Evolutionary conservation across 1,140 invertebrate species (phyloP), one percentile per base, ranked within the genome.

Genomic region (Anoplolepis gracilipes): DNA sequence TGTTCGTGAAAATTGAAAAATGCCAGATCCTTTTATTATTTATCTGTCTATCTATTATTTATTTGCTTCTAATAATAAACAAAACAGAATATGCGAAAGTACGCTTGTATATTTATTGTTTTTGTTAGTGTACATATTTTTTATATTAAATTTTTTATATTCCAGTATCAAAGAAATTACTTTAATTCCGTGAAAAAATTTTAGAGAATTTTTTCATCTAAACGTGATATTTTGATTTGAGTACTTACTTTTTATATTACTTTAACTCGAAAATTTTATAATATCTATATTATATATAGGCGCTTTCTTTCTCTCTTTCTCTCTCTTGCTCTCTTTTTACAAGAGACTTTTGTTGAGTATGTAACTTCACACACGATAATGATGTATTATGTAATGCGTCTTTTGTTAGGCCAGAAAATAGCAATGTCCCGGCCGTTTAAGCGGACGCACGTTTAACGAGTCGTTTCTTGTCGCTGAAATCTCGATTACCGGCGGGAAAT

Each of bases 401-500:
- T 82, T 78, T 82, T 82, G 28, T 33, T 22, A 16, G 19, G 67
- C 25, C 53, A 57, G 65, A 59, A 81, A 81, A 81, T 72, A 72
- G 36, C 53, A 42, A 25, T 46, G 28, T 72, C 19, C 36, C 36
- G 53, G 25, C 8, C 11, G 36, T 70, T 59, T 81, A 75, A 77
- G 16, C 57, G 28, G 42, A 39, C 59, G 59, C 46, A 5, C 81
- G 42, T 84, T 84, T 84, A 84, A 62, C 57, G 22, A 64, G 30
- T 64, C 59, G 81, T 77, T 75, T 39, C 72, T 62, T 78, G 46
- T 28, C 72, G 72, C 42, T 62, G 46, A 78, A 75, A 84, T 78
- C 78, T 82, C 67, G 78, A 82, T 82, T 82, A 82, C 6, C 25
- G 19, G 36, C 64, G 67, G 33, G 61, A 46, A 81, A 22, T 33